phyloP scores from a whole-genome alignment of 2,888 invertebrate genomes.

The Amblyteles armatorius region DNA sequence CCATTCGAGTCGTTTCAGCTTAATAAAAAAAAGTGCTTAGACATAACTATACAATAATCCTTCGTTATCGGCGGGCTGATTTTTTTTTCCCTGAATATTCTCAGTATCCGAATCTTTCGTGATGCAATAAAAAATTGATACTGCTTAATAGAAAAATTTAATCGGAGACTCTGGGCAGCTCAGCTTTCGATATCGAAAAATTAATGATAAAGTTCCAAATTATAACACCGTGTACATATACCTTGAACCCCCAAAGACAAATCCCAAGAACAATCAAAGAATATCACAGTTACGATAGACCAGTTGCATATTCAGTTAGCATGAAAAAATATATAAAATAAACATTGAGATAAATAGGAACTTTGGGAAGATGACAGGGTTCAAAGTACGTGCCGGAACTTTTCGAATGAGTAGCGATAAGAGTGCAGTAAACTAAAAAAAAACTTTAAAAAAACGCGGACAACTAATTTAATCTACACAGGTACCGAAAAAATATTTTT shows the following conservation, averaged over 20 bases:
- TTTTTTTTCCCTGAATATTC: neutral
- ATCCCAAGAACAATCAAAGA: constrained; percentile 55
- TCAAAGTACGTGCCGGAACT: constrained; percentile 73
- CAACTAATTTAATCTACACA: neutral
- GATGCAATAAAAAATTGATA: neutral
- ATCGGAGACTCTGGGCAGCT: constrained; percentile 10
- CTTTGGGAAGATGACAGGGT: constrained; percentile 68
- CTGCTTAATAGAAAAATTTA: neutral
- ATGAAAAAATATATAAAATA: constrained; percentile 18
- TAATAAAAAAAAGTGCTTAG: neutral
- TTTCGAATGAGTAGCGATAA: constrained; percentile 16
- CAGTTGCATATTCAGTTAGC: constrained; percentile 40
- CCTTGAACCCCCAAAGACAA: constrained; percentile 71
- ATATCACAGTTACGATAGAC: constrained; percentile 29
- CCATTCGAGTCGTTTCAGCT: neutral
- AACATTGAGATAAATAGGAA: constrained; percentile 55
- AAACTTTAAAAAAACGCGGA: constrained; percentile 16
- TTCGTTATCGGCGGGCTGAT: constrained; percentile 9
- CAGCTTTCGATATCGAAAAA: constrained; percentile 61
- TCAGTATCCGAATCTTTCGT: neutral
- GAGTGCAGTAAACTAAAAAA: constrained; percentile 16
- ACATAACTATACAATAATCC: neutral
- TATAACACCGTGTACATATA: constrained; percentile 64
- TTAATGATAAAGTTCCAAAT: constrained; percentile 35
- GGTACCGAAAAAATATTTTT: neutral